phyloP scores from a whole-genome alignment of 2,113 vertebrate species.

The Crotalus viridis region DNA sequence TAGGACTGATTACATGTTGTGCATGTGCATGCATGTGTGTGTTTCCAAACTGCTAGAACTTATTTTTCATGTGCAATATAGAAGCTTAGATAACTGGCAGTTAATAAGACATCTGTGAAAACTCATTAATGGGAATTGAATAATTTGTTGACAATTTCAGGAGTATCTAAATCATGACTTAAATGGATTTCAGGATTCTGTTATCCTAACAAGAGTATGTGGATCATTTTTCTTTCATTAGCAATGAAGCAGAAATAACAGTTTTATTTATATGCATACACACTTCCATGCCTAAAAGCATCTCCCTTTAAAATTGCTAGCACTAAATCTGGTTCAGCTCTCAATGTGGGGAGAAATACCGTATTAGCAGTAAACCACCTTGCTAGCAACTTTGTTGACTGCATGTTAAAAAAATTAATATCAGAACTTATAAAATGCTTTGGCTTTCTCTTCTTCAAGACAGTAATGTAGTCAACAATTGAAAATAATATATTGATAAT shows the following conservation, averaged over 20 bases:
- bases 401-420: slow-evolving; percentile 52
- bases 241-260: slow-evolving; percentile 32
- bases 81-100: slow-evolving; percentile 49
- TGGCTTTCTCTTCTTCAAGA: slow-evolving; percentile 19
- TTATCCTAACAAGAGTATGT: slow-evolving; percentile 51
- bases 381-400: slow-evolving; percentile 36
- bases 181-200: slow-evolving; percentile 54
- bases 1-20: not conserved
- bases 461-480: slow-evolving; percentile 26
- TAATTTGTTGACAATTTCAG: slow-evolving; percentile 52
- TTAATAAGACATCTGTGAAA: slow-evolving; percentile 50
- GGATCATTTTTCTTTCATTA: slow-evolving; percentile 63
- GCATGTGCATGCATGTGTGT: not conserved
- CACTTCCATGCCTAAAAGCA: slow-evolving; percentile 51
- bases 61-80: slow-evolving; percentile 34
- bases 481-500: slow-evolving; percentile 42
- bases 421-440: slow-evolving; percentile 30
- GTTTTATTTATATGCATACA: slow-evolving; percentile 54
- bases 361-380: slow-evolving; percentile 24
- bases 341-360: slow-evolving; percentile 56
- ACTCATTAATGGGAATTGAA: slow-evolving; percentile 44
- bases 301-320: slow-evolving; percentile 49
- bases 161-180: slow-evolving; percentile 59
- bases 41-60: slow-evolving; percentile 16
- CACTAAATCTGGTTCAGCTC: slow-evolving; percentile 57